Evolutionary conservation across 2,113 vertebrate species (phyloP).

Genomic region (Corythornis cristatus): DNA sequence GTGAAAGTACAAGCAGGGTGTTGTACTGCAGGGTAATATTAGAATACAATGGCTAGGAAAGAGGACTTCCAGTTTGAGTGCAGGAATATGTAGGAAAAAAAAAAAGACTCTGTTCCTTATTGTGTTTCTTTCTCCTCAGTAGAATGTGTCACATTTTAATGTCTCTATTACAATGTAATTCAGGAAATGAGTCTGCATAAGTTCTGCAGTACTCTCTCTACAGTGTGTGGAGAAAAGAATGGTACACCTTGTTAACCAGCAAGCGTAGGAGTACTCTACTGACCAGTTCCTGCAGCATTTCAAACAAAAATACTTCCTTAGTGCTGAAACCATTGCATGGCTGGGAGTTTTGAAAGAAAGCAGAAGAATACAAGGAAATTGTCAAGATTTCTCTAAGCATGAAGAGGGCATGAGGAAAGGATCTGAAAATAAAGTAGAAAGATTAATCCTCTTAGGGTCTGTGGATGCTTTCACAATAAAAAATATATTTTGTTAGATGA

Average conservation of each 20-base stretch:
- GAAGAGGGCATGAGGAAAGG: background rate
- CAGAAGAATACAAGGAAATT: slow-evolving; percentile 19
- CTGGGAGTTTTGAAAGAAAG: background rate
- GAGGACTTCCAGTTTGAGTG: background rate
- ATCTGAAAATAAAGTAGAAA: background rate
- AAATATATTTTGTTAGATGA: background rate
- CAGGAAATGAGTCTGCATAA: background rate
- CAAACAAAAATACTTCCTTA: background rate
- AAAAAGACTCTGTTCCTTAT: background rate
- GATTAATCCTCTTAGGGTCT: background rate
- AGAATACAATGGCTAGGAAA: background rate
- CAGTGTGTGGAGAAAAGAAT: background rate
- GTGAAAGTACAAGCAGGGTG: background rate
- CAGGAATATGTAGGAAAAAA: background rate
- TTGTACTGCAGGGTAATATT: background rate
- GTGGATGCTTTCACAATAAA: background rate
- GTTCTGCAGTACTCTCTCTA: background rate
- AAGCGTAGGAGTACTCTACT: background rate
- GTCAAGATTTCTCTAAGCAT: background rate
- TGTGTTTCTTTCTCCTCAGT: background rate
- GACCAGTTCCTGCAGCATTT: background rate
- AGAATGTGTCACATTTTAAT: background rate
- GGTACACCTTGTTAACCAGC: background rate
- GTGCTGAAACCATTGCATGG: background rate
- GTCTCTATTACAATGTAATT: background rate